Conservation (phyloP, 2,113 vertebrate species). For the Elgaria multicarinata region DNA sequence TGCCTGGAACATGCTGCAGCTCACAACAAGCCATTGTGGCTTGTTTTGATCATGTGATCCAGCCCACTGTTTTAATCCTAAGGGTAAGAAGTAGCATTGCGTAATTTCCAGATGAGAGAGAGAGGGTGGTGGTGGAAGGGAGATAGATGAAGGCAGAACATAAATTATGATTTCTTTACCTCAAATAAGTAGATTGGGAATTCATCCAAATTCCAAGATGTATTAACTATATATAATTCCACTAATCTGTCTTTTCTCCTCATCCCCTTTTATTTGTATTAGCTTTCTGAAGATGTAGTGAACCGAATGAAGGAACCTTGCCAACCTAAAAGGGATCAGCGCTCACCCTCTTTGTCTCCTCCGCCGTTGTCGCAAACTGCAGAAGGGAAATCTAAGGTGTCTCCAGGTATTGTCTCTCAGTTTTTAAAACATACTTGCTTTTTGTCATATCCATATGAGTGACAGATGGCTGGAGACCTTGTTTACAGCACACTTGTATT, state of each 20-base stretch:
- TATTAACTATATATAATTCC: neutral
- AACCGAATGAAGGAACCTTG: conserved; percentile 78
- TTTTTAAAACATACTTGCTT: neutral
- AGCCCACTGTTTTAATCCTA: neutral
- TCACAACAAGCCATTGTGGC: no score
- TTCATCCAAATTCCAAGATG: neutral
- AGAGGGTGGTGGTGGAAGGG: neutral
- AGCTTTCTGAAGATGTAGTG: conserved; percentile 84
- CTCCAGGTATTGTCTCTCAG: conserved; percentile 64
- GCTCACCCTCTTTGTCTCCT: neutral
- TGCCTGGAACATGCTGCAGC: no score
- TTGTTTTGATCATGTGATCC: no score
- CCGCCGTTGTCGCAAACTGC: conserved; percentile 14
- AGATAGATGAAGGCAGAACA: accelerated
- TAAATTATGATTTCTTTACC: accelerated
- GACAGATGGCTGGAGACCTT: accelerated
- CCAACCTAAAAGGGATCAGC: conserved; percentile 43
- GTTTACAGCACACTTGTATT: accelerated
- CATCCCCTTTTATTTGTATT: accelerated
- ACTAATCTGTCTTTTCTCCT: conserved; percentile 28
- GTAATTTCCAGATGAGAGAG: neutral
- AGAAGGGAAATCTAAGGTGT: conserved; percentile 35
- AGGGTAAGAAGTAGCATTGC: neutral
- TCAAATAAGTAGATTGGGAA: neutral
- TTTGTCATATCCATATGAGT: neutral